Evolutionary conservation across 1,140 invertebrate genomes (phyloP).

Genomic region (Chrysoperla carnea): DNA sequence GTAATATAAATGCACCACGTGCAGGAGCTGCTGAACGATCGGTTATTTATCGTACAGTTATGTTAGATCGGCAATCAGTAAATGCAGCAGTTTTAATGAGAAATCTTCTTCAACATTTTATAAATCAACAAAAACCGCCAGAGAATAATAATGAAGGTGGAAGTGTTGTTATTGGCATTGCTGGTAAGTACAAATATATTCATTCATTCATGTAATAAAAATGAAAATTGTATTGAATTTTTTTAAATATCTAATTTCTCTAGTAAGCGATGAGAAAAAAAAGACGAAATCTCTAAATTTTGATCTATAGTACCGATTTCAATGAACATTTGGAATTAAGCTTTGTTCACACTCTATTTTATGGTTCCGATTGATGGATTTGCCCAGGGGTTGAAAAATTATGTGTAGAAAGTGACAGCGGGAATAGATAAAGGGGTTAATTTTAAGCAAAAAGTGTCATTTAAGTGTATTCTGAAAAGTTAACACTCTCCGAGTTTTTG

Average conservation of each 20-base stretch:
- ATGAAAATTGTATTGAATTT: background rate
- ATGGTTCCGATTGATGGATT: too few relatives aligned
- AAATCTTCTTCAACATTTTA: conserved; percentile 59
- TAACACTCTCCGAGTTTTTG: too few relatives aligned
- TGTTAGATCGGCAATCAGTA: conserved; percentile 50
- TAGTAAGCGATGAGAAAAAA: too few relatives aligned
- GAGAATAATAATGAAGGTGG: conserved; percentile 43
- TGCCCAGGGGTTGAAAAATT: too few relatives aligned
- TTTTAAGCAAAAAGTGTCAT: too few relatives aligned
- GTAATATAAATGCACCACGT: conserved; percentile 32
- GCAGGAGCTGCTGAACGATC: conserved; percentile 27
- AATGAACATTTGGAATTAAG: too few relatives aligned
- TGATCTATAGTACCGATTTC: too few relatives aligned
- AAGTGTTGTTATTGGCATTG: conserved; percentile 69
- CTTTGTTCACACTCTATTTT: too few relatives aligned
- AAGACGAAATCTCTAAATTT: too few relatives aligned
- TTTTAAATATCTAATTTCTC: background rate
- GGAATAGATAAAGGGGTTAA: too few relatives aligned
- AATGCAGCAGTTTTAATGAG: conserved; percentile 58
- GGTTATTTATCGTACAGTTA: conserved; percentile 43
- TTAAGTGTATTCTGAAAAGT: too few relatives aligned
- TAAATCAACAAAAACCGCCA: conserved; percentile 55
- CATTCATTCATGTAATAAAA: background rate
- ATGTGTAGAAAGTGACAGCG: too few relatives aligned
- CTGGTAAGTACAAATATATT: conserved; percentile 31